phyloP scores from a whole-genome alignment of 2,888 invertebrate species.

The Agonopterix alstromeriana region DNA sequence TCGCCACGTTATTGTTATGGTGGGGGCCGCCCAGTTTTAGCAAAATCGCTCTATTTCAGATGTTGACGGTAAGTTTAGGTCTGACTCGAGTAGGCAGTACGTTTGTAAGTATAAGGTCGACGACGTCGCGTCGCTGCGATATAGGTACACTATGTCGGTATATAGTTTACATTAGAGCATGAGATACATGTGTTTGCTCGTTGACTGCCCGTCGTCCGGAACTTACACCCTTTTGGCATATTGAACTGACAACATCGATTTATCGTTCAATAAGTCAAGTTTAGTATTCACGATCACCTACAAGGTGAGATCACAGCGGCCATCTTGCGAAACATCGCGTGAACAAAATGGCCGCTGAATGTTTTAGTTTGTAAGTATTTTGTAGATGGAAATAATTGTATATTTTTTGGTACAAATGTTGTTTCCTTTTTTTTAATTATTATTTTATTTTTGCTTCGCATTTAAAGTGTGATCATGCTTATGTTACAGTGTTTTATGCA shows the following conservation, averaged over 20 bases:
- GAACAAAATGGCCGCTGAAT: slow-evolving; percentile 53
- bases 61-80: slow-evolving; percentile 75
- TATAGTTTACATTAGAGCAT: slow-evolving; percentile 34
- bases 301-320: slow-evolving; percentile 45
- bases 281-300: slow-evolving; percentile 29
- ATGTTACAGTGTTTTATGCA: slow-evolving; percentile 69
- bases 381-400: slow-evolving; percentile 48
- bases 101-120: slow-evolving; percentile 41
- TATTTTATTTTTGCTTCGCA: slow-evolving; percentile 61
- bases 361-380: slow-evolving; percentile 62
- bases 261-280: slow-evolving; percentile 27
- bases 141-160: slow-evolving; percentile 36
- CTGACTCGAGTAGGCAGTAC: slow-evolving; percentile 47
- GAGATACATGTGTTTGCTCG: slow-evolving; percentile 37
- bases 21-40: slow-evolving; percentile 65
- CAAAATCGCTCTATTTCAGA: slow-evolving; percentile 71
- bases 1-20: slow-evolving; percentile 50
- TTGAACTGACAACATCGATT: slow-evolving; percentile 14
- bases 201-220: slow-evolving; percentile 25
- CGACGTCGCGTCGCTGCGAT: slow-evolving; percentile 12
- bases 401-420: slow-evolving; percentile 60
- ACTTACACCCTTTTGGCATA: slow-evolving; percentile 14
- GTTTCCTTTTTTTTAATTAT: slow-evolving; percentile 39
- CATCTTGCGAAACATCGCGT: slow-evolving; percentile 46
- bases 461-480: slow-evolving; percentile 72